phyloP scores from a whole-genome alignment of 2,797 vertebrate species.

The Poeciliopsis gracilis region DNA sequence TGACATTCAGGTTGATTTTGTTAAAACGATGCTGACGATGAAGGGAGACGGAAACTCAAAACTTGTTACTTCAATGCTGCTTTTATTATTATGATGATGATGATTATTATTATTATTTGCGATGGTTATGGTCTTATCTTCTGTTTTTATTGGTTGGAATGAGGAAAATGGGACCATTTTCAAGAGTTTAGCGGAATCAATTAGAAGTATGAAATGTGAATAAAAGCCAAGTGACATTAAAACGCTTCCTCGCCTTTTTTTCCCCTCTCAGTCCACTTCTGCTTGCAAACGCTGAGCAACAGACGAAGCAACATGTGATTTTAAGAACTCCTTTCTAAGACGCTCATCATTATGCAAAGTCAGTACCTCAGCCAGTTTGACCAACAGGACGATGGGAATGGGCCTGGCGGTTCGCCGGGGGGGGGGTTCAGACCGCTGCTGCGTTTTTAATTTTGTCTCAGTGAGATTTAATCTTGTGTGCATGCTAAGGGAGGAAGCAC shows the following conservation, averaged over 20 bases:
- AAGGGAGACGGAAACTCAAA: slow-evolving; percentile 56
- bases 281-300: not conserved
- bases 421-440: not conserved
- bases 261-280: not conserved
- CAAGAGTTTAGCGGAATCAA: slow-evolving; percentile 79
- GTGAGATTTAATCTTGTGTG: not conserved
- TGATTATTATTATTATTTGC: slow-evolving; percentile 53
- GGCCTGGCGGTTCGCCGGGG: not conserved
- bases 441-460: not conserved
- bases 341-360: not conserved
- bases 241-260: slow-evolving; percentile 19
- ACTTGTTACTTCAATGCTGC: slow-evolving; percentile 71
- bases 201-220: slow-evolving; percentile 92
- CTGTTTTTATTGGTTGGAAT: slow-evolving; percentile 77
- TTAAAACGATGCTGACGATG: slow-evolving; percentile 63
- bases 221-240: slow-evolving; percentile 84
- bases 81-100: slow-evolving; percentile 62
- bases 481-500: not conserved
- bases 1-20: slow-evolving; percentile 72
- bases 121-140: slow-evolving; percentile 64
- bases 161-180: slow-evolving; percentile 81
- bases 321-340: not conserved
- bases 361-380: not conserved
- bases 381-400: not conserved
- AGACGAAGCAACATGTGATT: not conserved